These are phyloP conservation scores for Pavo muticus DNA, from an alignment of 2,113 vertebrate genomes.

Conservation along the genomic window DNA sequence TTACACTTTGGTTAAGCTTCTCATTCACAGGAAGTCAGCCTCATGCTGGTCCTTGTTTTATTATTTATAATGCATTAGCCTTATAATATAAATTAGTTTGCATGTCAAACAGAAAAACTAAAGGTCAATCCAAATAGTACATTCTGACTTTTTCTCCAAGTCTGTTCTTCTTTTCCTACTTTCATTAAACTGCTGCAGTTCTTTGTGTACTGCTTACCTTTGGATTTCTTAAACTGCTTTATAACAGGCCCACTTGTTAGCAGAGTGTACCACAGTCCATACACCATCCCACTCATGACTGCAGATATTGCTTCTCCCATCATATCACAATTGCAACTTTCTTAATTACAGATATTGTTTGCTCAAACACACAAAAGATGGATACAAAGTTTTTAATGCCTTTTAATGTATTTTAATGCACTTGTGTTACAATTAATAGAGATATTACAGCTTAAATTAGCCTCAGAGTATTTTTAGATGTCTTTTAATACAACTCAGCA, in stretches of 20 bases:
- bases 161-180: neutral
- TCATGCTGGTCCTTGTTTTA: neutral
- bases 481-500: neutral
- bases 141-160: neutral
- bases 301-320: neutral
- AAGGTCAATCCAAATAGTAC: neutral
- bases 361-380: neutral
- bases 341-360: constrained; percentile 17
- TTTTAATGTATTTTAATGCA: neutral
- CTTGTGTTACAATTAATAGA: neutral
- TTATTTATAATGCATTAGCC: neutral
- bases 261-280: neutral
- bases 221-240: neutral
- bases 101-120: neutral
- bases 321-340: neutral
- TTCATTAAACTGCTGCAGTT: neutral
- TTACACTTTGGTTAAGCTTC: neutral
- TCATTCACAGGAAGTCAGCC: neutral
- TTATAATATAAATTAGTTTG: neutral
- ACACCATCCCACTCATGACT: neutral
- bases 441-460: neutral
- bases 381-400: neutral
- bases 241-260: neutral
- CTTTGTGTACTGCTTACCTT: neutral
- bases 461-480: neutral